A percentile compares a stretch with the other conserved stretches of the same genome.
Conservation (phyloP, 1,140 invertebrate genomes). For the Ceratina calcarata region DNA sequence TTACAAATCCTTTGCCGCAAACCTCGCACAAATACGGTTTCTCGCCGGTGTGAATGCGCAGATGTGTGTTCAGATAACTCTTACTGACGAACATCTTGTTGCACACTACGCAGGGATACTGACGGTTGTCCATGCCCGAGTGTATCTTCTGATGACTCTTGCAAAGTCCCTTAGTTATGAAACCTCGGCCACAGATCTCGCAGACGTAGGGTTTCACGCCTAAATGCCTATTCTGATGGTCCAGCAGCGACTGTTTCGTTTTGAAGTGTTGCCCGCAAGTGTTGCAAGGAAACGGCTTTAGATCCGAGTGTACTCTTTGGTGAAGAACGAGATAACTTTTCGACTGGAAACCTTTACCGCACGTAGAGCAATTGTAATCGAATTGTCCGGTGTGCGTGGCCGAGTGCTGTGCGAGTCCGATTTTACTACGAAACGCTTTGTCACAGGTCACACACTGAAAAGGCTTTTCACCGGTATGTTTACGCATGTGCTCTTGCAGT, state of each 20-base stretch:
- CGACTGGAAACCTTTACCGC: slow-evolving; percentile 87
- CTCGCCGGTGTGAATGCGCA: slow-evolving; percentile 93
- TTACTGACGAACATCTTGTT: slow-evolving; percentile 87
- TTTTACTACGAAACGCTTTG: slow-evolving; percentile 86
- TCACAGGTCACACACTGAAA: slow-evolving; percentile 89
- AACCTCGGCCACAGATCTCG: slow-evolving; percentile 88
- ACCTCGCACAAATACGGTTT: slow-evolving; percentile 86
- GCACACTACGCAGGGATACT: slow-evolving; percentile 85
- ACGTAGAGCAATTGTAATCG: slow-evolving; percentile 85
- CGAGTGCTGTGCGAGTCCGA: slow-evolving; percentile 85
- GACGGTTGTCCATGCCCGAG: slow-evolving; percentile 84
- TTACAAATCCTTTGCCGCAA: slow-evolving; percentile 86
- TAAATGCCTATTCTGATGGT: slow-evolving; percentile 90
- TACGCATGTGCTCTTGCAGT: slow-evolving; percentile 88
- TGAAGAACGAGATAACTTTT: slow-evolving; percentile 87
- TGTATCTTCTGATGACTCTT: slow-evolving; percentile 87
- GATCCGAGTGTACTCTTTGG: slow-evolving; percentile 85
- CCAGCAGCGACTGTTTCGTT: slow-evolving; percentile 87
- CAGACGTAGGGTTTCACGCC: slow-evolving; percentile 91
- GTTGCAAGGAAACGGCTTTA: slow-evolving; percentile 83
- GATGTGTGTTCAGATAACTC: slow-evolving; percentile 90
- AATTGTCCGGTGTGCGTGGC: slow-evolving; percentile 85
- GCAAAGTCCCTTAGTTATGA: slow-evolving; percentile 89
- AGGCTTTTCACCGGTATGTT: slow-evolving; percentile 91
- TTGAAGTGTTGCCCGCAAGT: slow-evolving; percentile 86